These are phyloP conservation scores for Ostrea edulis DNA, from an alignment of 1,140 invertebrate genomes.

Conservation along the genomic window DNA sequence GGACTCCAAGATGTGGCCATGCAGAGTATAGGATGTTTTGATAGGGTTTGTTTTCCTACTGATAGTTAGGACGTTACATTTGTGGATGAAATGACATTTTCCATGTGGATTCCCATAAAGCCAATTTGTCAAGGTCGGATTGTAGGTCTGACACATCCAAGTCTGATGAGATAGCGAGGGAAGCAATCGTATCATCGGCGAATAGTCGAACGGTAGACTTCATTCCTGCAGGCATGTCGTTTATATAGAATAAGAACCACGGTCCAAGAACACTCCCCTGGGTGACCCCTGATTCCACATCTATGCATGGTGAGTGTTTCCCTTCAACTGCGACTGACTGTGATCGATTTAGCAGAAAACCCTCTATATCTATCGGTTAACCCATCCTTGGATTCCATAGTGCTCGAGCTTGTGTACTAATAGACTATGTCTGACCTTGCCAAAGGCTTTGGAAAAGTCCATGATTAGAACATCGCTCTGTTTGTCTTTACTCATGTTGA, in stretches of 20 bases:
- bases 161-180: neutral
- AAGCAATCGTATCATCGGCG: slow-evolving; percentile 45
- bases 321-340: slow-evolving; percentile 56
- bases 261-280: slow-evolving; percentile 51
- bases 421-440: slow-evolving; percentile 51
- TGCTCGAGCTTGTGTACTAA: slow-evolving; percentile 46
- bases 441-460: no score
- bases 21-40: neutral
- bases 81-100: slow-evolving; percentile 42
- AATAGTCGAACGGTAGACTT: slow-evolving; percentile 31
- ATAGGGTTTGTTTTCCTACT: neutral
- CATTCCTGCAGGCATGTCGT: slow-evolving; percentile 11
- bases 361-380: slow-evolving; percentile 48
- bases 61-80: slow-evolving; percentile 23
- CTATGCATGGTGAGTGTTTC: slow-evolving; percentile 29
- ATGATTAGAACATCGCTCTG: slow-evolving; percentile 47
- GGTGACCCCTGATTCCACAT: slow-evolving; percentile 45
- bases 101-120: slow-evolving; percentile 35
- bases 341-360: slow-evolving; percentile 41
- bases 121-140: slow-evolving; percentile 28
- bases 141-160: slow-evolving; percentile 21
- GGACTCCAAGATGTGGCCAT: neutral
- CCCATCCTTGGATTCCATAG: slow-evolving; percentile 47
- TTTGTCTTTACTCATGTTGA: slow-evolving; percentile 38
- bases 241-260: slow-evolving; percentile 37